Evolutionary conservation across 2,888 invertebrate species (phyloP), one percentile per base, ranked within the genome.

Genomic region (Antheraea yamamai): DNA sequence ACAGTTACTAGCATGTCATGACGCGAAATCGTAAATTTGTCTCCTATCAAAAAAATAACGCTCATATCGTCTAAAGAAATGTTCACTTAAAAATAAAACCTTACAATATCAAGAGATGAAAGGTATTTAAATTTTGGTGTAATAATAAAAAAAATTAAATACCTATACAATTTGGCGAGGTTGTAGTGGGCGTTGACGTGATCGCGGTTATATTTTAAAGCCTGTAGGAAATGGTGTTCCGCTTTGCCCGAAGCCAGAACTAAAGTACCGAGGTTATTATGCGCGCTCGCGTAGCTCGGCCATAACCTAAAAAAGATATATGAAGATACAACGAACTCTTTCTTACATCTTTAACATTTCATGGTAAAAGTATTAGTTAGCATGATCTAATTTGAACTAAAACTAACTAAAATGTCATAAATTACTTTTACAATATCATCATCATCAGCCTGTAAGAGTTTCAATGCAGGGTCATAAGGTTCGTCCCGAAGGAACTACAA

Each of bases 141-240:
- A 3, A 23, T 26, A 26, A 26, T 30, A 26, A 1, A 18, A 66
- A 66, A 2, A 30, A 6, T 66, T 4, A 30, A 66, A 30, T 66
- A 97, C 97, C 97, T 96, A 93, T 97, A 97, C 58, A 98, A 95
- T 87, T 97, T 97, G 30, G 97, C 98, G 74, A 98, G 95, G 91
- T 98, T 98, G 89, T 97, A 97, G 88, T 97, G 97, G 52, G 98
- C 98, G 85, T 97, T 97, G 75, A 97, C 96, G 87, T 98, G 98
- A 78, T 96, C 96, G 4, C 97, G 95, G 81, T 97, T 97, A 85
- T 97, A 96, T 78, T 96, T 95, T 80, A 97, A 96, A 12, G 97
- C 97, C 72, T 96, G 96, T 78, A 97, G 92, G 92, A 97, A 98
- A 88, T 98, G 97, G 78, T 95, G 93, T 86, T 98, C 97, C 0